A percentile compares a stretch with the other conserved stretches of the same genome.
Evolutionary conservation across 1,140 invertebrate species (phyloP).

Genomic region (Bombyx mandarina): DNA sequence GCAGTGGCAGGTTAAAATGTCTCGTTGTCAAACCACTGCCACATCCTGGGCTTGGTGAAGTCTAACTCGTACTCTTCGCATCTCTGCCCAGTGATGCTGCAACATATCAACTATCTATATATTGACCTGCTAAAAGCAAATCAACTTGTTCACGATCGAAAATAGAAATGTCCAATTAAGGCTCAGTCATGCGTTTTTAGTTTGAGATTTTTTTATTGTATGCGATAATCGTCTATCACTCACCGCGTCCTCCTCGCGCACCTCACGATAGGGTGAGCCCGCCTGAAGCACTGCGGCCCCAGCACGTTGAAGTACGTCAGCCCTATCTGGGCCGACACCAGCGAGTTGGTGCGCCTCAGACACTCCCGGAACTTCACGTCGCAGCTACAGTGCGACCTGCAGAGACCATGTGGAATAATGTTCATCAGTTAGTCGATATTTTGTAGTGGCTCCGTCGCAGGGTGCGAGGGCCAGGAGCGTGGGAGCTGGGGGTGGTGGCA

Average conservation of each 20-base stretch:
- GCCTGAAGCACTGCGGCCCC: conserved; percentile 71
- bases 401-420: background rate
- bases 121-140: background rate
- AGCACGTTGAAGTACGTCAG: conserved; percentile 72
- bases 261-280: conserved; percentile 65
- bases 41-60: conserved; percentile 58
- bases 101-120: conserved; percentile 16
- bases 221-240: conserved; percentile 2
- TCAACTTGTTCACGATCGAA: too few relatives aligned
- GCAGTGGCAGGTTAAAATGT: conserved; percentile 43
- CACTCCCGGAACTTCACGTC: conserved; percentile 72
- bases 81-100: conserved; percentile 63
- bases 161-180: background rate
- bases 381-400: conserved; percentile 74
- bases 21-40: conserved; percentile 74
- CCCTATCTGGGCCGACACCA: conserved; percentile 69
- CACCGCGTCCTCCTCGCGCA: conserved; percentile 66
- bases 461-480: too few relatives aligned
- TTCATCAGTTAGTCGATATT: background rate
- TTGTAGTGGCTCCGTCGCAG: too few relatives aligned
- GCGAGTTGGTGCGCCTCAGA: conserved; percentile 58
- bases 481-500: too few relatives aligned
- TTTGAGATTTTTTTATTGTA: background rate
- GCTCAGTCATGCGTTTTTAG: background rate
- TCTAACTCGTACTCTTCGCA: conserved; percentile 70